Percentiles rank a stretch among this genome's conserved stretches.
Conservation (phyloP, 2,888 invertebrate species). For the Drosophila paranaensis region DNA sequence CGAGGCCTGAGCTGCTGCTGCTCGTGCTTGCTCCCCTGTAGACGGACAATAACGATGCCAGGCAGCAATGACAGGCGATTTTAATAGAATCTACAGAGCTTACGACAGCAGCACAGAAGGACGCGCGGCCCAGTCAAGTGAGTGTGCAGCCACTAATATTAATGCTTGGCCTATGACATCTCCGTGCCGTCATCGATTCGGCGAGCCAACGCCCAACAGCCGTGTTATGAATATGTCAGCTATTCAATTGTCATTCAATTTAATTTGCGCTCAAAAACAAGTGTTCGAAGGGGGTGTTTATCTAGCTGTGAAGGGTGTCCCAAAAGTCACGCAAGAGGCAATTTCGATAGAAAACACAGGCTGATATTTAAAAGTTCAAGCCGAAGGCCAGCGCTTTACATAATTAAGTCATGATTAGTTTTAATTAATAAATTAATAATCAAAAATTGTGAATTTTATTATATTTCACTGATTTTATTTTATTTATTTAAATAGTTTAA, state of each 20-base stretch:
- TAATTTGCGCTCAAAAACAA: neutral
- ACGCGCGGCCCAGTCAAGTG: constrained; percentile 6
- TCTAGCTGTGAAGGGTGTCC: too few relatives aligned
- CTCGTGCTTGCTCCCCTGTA: constrained; percentile 11
- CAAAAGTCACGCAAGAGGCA: too few relatives aligned
- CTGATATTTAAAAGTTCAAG: too few relatives aligned
- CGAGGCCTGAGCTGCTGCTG: constrained; percentile 19
- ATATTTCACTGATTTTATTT: too few relatives aligned
- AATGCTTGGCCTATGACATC: constrained; percentile 55
- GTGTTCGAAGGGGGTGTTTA: too few relatives aligned
- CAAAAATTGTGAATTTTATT: too few relatives aligned
- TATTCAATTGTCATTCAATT: constrained; percentile 45
- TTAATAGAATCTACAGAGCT: constrained; percentile 75
- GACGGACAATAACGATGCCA: constrained; percentile 73
- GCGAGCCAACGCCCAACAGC: constrained; percentile 13
- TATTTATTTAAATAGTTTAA: too few relatives aligned
- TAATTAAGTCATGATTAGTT: too few relatives aligned
- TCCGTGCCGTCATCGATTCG: constrained; percentile 42
- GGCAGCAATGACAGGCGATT: constrained; percentile 82
- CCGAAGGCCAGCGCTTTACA: too few relatives aligned
- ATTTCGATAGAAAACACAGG: too few relatives aligned
- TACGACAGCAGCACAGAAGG: neutral
- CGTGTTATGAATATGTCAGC: constrained; percentile 45
- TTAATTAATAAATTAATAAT: too few relatives aligned
- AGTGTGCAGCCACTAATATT: constrained; percentile 34